A percentile compares a stretch with the other conserved stretches of the same genome.
Conservation (phyloP, 2,113 vertebrate genomes). For the Ceyx margarethae region DNA sequence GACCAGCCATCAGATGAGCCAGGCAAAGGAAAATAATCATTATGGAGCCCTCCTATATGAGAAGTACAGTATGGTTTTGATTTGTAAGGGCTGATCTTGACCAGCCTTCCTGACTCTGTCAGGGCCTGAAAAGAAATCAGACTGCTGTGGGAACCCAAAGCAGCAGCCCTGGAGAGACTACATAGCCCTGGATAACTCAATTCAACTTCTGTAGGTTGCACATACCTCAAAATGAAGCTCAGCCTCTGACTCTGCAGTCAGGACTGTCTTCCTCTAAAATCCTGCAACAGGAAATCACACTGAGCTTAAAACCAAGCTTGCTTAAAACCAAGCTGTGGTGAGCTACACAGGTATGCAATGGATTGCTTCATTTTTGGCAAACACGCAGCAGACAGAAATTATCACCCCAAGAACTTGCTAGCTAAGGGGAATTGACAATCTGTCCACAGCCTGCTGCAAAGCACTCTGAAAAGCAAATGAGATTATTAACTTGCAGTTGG, state of each 20-base stretch:
- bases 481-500: constrained; percentile 1
- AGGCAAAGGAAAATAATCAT: not conserved
- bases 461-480: constrained; percentile 1
- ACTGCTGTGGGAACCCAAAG: not conserved
- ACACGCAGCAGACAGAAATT: not conserved
- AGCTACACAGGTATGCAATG: not conserved
- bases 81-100: not conserved
- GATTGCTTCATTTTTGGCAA: constrained; percentile 2
- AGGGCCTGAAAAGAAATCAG: not conserved
- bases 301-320: not conserved
- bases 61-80: rapidly evolving
- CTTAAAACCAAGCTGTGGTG: not conserved
- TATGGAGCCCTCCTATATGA: not conserved
- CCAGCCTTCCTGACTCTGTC: not conserved
- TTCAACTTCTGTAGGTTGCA: not conserved
- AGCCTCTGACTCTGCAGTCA: not conserved
- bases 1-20: not conserved
- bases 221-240: not conserved
- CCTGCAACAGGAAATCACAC: not conserved
- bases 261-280: not conserved
- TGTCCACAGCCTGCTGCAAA: not conserved
- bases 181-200: not conserved
- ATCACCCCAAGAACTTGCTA: not conserved
- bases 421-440: constrained; percentile 13
- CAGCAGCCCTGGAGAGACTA: not conserved